Evolutionary conservation across 1,140 invertebrate species (phyloP).

Genomic region (Hyles euphorbiae): DNA sequence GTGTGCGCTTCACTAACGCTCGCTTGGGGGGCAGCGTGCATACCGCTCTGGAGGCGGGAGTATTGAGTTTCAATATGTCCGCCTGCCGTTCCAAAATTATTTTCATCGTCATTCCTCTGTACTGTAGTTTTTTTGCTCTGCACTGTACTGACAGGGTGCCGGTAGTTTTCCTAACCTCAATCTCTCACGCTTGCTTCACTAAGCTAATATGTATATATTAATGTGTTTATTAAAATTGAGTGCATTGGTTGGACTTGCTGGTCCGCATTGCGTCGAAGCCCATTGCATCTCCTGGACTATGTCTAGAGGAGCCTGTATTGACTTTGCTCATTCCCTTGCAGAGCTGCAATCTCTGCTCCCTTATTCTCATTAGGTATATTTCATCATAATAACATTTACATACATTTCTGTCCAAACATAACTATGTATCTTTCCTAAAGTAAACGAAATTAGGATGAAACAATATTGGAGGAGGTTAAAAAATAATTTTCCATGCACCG

Average conservation of each 20-base stretch:
- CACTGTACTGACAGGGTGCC: conserved; percentile 6
- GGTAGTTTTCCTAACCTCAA: conserved; percentile 31
- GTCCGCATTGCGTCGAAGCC: conserved; percentile 15
- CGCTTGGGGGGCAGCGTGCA: conserved; percentile 33
- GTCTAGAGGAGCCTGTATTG: too few relatives aligned
- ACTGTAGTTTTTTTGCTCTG: conserved; percentile 24
- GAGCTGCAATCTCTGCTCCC: too few relatives aligned
- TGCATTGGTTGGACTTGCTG: conserved; percentile 4
- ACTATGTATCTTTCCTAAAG: too few relatives aligned
- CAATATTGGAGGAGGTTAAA: not conserved
- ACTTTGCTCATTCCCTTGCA: too few relatives aligned
- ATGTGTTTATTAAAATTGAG: conserved; percentile 6
- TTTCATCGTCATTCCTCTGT: conserved; percentile 38
- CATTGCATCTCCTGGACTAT: conserved; percentile 5
- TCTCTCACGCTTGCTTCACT: conserved; percentile 6
- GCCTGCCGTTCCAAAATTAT: conserved; percentile 52
- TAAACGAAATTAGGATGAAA: not conserved
- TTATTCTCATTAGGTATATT: too few relatives aligned
- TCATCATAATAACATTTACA: too few relatives aligned
- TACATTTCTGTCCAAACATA: too few relatives aligned
- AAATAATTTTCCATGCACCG: too few relatives aligned
- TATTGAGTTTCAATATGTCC: conserved; percentile 65
- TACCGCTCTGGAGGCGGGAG: conserved; percentile 39
- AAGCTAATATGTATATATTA: conserved; percentile 1
- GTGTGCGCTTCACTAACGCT: conserved; percentile 22